Evolutionary conservation across 1,140 invertebrate genomes (phyloP).

Genomic region (Drosophila sp.): DNA sequence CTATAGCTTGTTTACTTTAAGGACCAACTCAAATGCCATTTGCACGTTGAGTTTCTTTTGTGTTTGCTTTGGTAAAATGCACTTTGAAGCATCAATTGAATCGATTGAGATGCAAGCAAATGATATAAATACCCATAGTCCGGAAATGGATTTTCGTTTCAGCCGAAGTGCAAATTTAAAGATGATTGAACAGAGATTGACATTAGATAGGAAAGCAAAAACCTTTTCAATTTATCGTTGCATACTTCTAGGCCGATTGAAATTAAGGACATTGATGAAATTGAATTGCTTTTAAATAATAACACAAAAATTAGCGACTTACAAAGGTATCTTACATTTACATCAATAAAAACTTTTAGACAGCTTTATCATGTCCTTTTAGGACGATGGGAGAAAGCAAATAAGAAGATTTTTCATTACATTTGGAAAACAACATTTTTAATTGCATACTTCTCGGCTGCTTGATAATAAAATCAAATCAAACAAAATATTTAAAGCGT

Average conservation of each 20-base stretch:
- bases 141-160: slow-evolving; percentile 8
- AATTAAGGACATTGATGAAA: too few relatives aligned
- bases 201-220: not conserved
- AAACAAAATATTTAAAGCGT: too few relatives aligned
- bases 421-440: too few relatives aligned
- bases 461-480: not conserved
- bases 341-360: too few relatives aligned
- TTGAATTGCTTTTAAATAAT: too few relatives aligned
- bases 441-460: not conserved
- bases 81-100: slow-evolving; percentile 67
- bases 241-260: not conserved
- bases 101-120: slow-evolving; percentile 47
- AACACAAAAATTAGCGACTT: too few relatives aligned
- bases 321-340: too few relatives aligned
- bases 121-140: not conserved
- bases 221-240: not conserved
- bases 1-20: slow-evolving; percentile 60
- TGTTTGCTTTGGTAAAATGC: slow-evolving; percentile 60
- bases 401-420: too few relatives aligned
- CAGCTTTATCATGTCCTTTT: too few relatives aligned
- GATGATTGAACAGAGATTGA: not conserved
- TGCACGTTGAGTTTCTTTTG: slow-evolving; percentile 49
- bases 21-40: slow-evolving; percentile 62
- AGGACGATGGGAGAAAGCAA: too few relatives aligned
- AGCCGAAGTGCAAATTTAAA: not conserved